Conservation (phyloP, 2,888 invertebrate genomes). For the Trilocha varians region DNA sequence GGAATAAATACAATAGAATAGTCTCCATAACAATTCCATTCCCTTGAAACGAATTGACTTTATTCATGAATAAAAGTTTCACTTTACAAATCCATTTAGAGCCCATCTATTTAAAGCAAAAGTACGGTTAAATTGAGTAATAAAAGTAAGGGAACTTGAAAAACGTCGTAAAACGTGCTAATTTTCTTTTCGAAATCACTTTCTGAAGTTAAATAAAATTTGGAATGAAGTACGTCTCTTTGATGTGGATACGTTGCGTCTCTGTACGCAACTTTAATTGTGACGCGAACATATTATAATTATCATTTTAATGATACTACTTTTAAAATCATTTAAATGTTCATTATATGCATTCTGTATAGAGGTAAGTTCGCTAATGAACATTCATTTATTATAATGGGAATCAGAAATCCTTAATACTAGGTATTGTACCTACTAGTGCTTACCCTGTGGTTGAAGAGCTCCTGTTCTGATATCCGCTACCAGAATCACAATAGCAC, state of each 20-base stretch:
- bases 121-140: conserved; percentile 15
- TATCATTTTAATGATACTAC: too few relatives aligned
- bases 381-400: too few relatives aligned
- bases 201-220: conserved; percentile 26
- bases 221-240: conserved; percentile 20
- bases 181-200: conserved; percentile 26
- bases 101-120: conserved; percentile 16
- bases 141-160: conserved; percentile 19
- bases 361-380: too few relatives aligned
- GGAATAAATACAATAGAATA: background rate
- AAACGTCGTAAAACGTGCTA: conserved; percentile 21
- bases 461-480: conserved; percentile 46
- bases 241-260: conserved; percentile 24
- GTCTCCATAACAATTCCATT: background rate
- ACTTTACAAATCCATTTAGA: conserved; percentile 13
- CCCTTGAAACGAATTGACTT: background rate
- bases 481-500: conserved; percentile 36
- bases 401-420: too few relatives aligned
- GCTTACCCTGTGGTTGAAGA: conserved; percentile 40
- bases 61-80: conserved; percentile 1
- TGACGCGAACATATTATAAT: background rate
- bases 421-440: background rate
- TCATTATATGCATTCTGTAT: too few relatives aligned
- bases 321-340: too few relatives aligned
- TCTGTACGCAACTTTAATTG: conserved; percentile 14